These are phyloP conservation scores for Euschistus heros DNA, from an alignment of 1,140 invertebrate species.

Conservation along the genomic window DNA sequence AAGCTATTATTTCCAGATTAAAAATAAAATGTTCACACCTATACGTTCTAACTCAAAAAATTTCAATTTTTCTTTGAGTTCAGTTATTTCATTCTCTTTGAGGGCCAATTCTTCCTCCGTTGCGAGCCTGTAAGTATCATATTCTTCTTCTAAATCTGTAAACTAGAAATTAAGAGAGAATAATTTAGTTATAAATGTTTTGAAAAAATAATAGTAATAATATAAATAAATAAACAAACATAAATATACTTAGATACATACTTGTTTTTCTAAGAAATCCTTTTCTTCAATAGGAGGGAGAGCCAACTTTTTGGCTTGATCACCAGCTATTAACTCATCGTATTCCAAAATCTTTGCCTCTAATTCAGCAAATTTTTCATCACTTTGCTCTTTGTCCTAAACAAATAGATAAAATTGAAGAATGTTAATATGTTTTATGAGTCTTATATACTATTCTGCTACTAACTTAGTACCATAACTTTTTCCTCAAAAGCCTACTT, in stretches of 20 bases:
- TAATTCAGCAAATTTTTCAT: slow-evolving; percentile 64
- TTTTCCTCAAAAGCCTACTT: no score
- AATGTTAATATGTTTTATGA: no score
- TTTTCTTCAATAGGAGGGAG: slow-evolving; percentile 67
- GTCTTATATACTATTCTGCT: no score
- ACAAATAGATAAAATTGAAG: no score
- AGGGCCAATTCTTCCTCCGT: slow-evolving; percentile 37
- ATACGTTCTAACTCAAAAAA: background rate
- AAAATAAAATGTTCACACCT: background rate
- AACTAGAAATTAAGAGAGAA: slow-evolving; percentile 40
- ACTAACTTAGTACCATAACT: no score
- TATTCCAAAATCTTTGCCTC: slow-evolving; percentile 65
- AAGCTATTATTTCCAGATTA: no score
- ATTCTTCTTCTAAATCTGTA: slow-evolving; percentile 58
- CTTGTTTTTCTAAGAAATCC: slow-evolving; percentile 55
- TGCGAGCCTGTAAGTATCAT: slow-evolving; percentile 43
- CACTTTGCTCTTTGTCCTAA: slow-evolving; percentile 57
- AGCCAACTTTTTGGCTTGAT: slow-evolving; percentile 37
- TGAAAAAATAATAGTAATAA: no score
- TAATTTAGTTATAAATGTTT: background rate
- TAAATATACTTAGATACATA: slow-evolving; percentile 27
- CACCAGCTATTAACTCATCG: slow-evolving; percentile 56
- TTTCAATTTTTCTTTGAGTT: slow-evolving; percentile 32
- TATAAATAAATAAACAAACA: background rate
- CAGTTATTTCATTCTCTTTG: slow-evolving; percentile 44